These are phyloP conservation scores for Cacatua alba DNA, from an alignment of 2,113 vertebrate species.

Conservation along the genomic window DNA sequence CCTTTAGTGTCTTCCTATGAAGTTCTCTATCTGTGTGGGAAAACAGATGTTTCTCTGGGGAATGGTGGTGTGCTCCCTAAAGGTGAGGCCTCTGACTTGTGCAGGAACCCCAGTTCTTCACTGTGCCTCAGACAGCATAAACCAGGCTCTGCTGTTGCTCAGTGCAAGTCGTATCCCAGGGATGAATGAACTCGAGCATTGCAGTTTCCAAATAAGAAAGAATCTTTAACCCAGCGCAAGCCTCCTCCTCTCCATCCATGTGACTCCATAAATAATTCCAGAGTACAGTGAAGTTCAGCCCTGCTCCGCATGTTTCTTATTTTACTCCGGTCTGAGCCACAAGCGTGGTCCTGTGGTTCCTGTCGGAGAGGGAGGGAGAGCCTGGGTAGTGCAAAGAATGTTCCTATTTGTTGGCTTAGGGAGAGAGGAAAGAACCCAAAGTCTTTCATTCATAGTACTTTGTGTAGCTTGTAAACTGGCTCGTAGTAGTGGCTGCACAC, in stretches of 20 bases:
- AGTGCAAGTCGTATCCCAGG: background rate
- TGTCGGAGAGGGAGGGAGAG: conserved; percentile 53
- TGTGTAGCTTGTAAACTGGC: conserved; percentile 61
- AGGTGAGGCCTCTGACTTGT: background rate
- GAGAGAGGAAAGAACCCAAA: background rate
- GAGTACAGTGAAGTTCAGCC: background rate
- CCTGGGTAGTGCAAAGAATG: conserved; percentile 15
- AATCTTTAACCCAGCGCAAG: conserved; percentile 32
- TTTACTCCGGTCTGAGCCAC: conserved; percentile 50
- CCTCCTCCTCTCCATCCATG: background rate
- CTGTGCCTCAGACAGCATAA: background rate
- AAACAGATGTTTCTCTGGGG: background rate
- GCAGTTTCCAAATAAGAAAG: background rate
- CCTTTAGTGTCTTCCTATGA: background rate
- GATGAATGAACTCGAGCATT: background rate
- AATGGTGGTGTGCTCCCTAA: background rate
- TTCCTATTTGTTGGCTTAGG: conserved; percentile 30
- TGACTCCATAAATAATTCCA: background rate
- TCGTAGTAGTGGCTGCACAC: conserved; percentile 31
- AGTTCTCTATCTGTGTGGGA: background rate
- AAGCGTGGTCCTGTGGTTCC: conserved; percentile 54
- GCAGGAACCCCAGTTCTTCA: background rate
- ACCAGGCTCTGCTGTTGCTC: background rate
- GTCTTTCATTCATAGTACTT: conserved; percentile 61
- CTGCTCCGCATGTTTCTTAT: conserved; percentile 50